Evolutionary conservation across 2,888 invertebrate species (phyloP).

Genomic region (Xestobium rufovillosum): DNA sequence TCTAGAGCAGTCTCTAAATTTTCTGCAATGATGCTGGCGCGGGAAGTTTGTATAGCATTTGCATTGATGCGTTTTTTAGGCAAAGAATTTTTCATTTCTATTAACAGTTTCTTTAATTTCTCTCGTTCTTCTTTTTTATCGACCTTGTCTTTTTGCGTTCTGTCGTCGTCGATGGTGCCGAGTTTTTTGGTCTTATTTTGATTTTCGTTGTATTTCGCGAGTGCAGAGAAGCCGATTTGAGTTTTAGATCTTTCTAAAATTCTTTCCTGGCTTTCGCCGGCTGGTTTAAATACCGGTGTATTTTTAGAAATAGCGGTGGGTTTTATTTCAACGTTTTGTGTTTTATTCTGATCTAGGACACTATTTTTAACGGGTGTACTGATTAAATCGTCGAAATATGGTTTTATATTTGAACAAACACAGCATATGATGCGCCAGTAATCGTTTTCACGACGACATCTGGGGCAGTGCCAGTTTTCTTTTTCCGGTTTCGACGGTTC

Average conservation of each 20-base stretch:
- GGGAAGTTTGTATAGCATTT: constrained; percentile 29
- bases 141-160: constrained; percentile 36
- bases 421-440: constrained; percentile 57
- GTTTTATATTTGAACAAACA: constrained; percentile 50
- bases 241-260: constrained; percentile 39
- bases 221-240: constrained; percentile 40
- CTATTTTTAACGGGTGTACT: constrained; percentile 13
- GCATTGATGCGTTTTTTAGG: constrained; percentile 48
- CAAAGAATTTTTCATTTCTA: constrained; percentile 70
- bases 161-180: constrained; percentile 26
- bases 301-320: constrained; percentile 25
- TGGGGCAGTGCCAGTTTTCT: constrained; percentile 51
- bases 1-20: constrained; percentile 29
- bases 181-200: constrained; percentile 23
- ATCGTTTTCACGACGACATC: constrained; percentile 54
- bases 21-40: constrained; percentile 37
- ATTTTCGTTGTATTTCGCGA: constrained; percentile 32
- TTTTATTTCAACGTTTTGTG: constrained; percentile 11
- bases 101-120: constrained; percentile 61
- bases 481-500: constrained; percentile 35
- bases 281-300: constrained; percentile 17
- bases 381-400: constrained; percentile 41
- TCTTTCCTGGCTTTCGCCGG: constrained; percentile 20
- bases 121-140: constrained; percentile 48
- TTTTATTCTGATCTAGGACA: constrained; percentile 18